Base-by-base conservation (phyloP, 2,797 vertebrate genomes). In the Champsocephalus esox region DNA sequence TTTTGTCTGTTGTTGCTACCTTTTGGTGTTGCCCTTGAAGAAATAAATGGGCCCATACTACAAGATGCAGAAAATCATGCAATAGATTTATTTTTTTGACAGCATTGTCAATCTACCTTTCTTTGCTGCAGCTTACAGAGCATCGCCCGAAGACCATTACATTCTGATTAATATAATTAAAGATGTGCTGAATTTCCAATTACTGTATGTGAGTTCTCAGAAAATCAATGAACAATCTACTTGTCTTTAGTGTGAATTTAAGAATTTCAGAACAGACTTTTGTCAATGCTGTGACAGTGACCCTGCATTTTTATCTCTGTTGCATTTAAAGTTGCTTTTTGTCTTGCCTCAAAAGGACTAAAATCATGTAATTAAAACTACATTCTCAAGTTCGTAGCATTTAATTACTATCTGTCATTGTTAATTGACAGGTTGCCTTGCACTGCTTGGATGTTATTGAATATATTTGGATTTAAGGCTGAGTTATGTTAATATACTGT, bases 11-110 rank as follows among this genome's bases (percentile, higher is more conserved):
- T 76, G 74, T 59, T 81, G 57, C 60, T 68, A 66, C 49, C 70
- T 69, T 38, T 73, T 49, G 41, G 48, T 41, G 51, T 73, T 84
- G 78, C 52, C 81, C 79, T 88, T 83, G 86, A 81, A 79, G 60
- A 82, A 85, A 85, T 75, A 69, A 69, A 87, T 79, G 51, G 60
- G 49, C 58, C 49, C 70, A 60, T 10, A 61, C 19, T 54, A 61
- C 56, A 62, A 64, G 57, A 83, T 52, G 68, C 21, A 44, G 50
- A 48, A 73, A 74, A 80, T 66, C 7, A 69, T 72, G 10, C 28
- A 44, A 60, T 73, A 67, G 68, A 84, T 85, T 73, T 83, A 10
- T 69, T 44, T 38, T 70, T 72, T 70, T 82, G 81, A 85, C 59
- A 68, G 70, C 70, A 38, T 24, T 70, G 62, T 72, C 68, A 38